Base-by-base conservation (phyloP, 2,888 invertebrate genomes). In the Alsophila aescularia region DNA sequence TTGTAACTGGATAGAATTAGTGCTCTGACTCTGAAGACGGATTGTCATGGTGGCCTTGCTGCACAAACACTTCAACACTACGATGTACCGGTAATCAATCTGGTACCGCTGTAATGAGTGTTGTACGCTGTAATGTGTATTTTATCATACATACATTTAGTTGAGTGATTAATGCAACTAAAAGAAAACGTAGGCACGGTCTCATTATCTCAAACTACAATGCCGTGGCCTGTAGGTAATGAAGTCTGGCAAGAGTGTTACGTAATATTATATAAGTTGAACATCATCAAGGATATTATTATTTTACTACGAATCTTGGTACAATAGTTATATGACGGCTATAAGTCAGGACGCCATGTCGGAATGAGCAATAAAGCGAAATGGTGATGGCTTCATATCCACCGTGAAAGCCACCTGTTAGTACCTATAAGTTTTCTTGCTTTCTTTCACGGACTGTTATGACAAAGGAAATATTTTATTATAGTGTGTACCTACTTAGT, bases 301-400 rank as follows among this genome's bases (percentile, higher is more conserved):
- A 52, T 34, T 70, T 67, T 64, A 69, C 57, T 62, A 40, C 60
- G 52, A 58, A 58, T 63, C 62, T 59, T 60, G 60, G 62, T 60
- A 58, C 66, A 68, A 65, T 66, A 66, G 62, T 65, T 66, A 60
- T 69, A 58, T 58, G 60, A 59, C 60, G 51, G 58, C 61, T 52
- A 64, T 73, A 70, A 72, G 70, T 73, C 69, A 66, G 63, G 60
- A 64, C 42, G 67, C 68, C 66, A 65, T 63, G 64, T 61, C 67
- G 67, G 67, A 73, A 73, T 69, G 70, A 73, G 68, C 69, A 61
- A 73, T 78, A 75, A 79, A 77, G 52, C 52, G 58, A 55, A 71
- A 72, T 66, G 65, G 66, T 60, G 53, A 65, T 59, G 60, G 48
- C 65, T 70, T 68, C 62, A 72, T 69, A 64, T 67, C 61, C 68